These are phyloP conservation scores for Actinopyga echinites DNA, from an alignment of 53 echinoderm and acorn worm species.

Conservation along the genomic window DNA sequence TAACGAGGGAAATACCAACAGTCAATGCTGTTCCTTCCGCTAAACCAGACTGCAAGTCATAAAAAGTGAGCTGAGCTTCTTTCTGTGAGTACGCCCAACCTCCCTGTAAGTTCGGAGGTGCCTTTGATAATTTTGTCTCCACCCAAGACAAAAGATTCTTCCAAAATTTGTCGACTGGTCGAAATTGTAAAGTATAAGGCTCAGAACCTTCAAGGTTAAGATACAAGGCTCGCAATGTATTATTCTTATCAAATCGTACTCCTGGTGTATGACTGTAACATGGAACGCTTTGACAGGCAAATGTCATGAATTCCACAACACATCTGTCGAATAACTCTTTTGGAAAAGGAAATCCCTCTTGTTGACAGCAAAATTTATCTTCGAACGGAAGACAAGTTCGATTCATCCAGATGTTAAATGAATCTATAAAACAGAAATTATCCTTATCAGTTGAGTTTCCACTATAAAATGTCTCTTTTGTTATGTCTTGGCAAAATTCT, in stretches of 20 bases:
- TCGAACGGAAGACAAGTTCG: conserved; percentile 22
- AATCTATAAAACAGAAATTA: conserved; percentile 59
- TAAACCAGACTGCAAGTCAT: conserved; percentile 77
- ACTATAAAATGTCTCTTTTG: conserved; percentile 45
- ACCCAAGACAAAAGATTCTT: conserved; percentile 55
- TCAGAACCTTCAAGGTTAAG: conserved; percentile 12
- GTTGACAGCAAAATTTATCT: conserved; percentile 49
- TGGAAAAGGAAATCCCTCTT: conserved; percentile 56
- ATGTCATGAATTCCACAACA: not conserved
- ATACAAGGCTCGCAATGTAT: conserved; percentile 43
- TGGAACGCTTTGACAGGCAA: not conserved
- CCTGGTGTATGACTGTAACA: conserved; percentile 18
- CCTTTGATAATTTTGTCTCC: conserved; percentile 44
- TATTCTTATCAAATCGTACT: conserved; percentile 26
- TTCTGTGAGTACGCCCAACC: conserved; percentile 58
- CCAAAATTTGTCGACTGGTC: conserved; percentile 65
- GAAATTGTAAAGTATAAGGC: conserved; percentile 21
- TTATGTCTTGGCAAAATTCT: conserved; percentile 57
- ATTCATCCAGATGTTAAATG: conserved; percentile 50
- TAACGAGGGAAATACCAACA: conserved; percentile 61
- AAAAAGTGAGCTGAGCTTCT: conserved; percentile 53
- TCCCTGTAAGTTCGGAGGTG: conserved; percentile 54
- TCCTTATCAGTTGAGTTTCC: not conserved
- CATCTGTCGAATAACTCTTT: conserved; percentile 38
- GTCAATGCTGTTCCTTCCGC: conserved; percentile 57